A percentile compares a stretch with the other conserved stretches of the same genome.
phyloP scores from a whole-genome alignment of 2,113 vertebrate species.

The Halichoerus grypus region DNA sequence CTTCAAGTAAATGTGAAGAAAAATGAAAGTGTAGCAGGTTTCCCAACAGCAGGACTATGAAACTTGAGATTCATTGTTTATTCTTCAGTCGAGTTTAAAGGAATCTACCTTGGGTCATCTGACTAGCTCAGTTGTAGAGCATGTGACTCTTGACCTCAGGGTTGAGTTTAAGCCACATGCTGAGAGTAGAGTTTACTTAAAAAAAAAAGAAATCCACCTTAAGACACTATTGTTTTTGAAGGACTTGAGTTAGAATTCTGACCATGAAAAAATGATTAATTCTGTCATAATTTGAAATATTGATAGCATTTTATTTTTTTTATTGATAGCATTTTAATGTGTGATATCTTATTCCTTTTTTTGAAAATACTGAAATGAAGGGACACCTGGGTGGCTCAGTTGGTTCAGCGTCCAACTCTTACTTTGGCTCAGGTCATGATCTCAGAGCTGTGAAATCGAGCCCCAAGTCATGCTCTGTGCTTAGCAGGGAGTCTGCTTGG shows the following conservation, averaged over 20 bases:
- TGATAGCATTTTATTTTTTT: background rate
- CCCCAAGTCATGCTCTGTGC: background rate
- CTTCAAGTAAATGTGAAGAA: conserved; percentile 25
- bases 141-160: background rate
- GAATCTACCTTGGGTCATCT: background rate
- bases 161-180: background rate
- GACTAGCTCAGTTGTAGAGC: background rate
- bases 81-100: conserved; percentile 23
- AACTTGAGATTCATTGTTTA: conserved; percentile 28
- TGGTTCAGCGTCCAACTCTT: background rate
- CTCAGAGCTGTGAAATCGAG: background rate
- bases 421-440: background rate
- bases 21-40: conserved; percentile 23
- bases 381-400: background rate
- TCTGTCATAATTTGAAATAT: conserved; percentile 28
- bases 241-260: conserved; percentile 39
- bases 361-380: background rate
- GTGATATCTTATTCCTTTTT: background rate
- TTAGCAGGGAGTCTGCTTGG: background rate
- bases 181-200: background rate
- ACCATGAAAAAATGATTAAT: conserved; percentile 26
- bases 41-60: background rate
- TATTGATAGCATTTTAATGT: background rate
- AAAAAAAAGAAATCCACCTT: background rate
- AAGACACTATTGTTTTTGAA: conserved; percentile 40